Evolutionary conservation across 2,888 invertebrate genomes (phyloP), one percentile per base, ranked within the genome.

Genomic region (Macrophya alboannulata): DNA sequence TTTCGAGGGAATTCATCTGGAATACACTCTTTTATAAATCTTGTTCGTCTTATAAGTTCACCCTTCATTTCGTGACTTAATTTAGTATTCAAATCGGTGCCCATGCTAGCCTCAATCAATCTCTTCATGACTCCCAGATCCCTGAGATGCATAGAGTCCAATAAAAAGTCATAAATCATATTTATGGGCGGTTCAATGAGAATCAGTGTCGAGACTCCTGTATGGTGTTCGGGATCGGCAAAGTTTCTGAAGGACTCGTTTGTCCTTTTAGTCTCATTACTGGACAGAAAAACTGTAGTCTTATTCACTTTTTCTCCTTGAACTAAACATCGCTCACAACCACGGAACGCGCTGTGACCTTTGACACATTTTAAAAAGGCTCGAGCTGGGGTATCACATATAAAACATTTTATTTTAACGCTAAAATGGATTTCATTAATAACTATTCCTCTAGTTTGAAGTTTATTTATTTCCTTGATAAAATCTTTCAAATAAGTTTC

Each of bases 1-100:
- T 76, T 76, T 31, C 76, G 17, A 48, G 76, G 76, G 48, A 76
- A 76, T 76, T 76, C 76, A 10, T 76, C 76, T 43, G 76, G 76
- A 45, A 76, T 76, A n/a, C 48, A 48, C 48, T 48, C n/a, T 76
- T 76, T 43, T 21, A 76, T 76, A 17, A 48, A 48, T 48, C 4
- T 76, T n/a, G 48, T 76, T 76, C 76, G 45, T 25, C 76, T 45
- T 48, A 48, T 76, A 8, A 45, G 76, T 48, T 76, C 45, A 31
- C 12, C 48, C 45, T 76, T 76, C 76, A 48, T 76, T 76, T 21
- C 76, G n/a, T 9, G 76, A 12, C 76, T 76, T 48, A 76, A 76
- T 21, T 40, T 37, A n/a, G 68, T 68, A 21, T 68, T 68, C 21
- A 68, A 68, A 68, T 68, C 68, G 21, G 68, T 68, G 25, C 68